Evolutionary conservation across 2,797 vertebrate genomes (phyloP).

Genomic region (Fistularia commersonii): DNA sequence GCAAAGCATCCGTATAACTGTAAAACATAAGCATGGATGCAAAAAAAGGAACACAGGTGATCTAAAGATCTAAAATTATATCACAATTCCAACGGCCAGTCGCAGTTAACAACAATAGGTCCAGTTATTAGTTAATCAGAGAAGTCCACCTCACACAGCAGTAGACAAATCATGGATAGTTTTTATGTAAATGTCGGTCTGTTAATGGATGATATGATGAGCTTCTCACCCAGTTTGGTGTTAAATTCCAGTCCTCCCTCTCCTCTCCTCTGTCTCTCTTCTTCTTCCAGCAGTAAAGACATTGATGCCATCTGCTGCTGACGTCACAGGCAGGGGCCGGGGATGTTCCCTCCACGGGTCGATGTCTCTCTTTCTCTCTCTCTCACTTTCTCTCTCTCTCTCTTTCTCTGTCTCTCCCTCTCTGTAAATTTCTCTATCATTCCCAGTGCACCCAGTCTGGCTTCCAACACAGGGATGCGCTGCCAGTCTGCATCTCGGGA

Average conservation of each 20-base stretch:
- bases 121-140: not conserved
- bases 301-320: constrained; percentile 26
- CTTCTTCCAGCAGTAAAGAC: constrained; percentile 15
- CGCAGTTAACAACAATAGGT: too few species aligned
- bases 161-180: not conserved
- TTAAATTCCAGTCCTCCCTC: not conserved
- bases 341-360: not conserved
- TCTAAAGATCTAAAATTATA: too few species aligned
- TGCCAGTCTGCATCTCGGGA: too few species aligned
- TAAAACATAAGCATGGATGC: too few species aligned
- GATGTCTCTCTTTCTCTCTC: constrained; percentile 1
- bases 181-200: not conserved
- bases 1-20: too few species aligned
- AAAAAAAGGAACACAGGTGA: too few species aligned
- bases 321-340: constrained; percentile 13
- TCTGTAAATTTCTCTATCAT: not conserved
- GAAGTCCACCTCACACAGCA: not conserved
- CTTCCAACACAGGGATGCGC: too few species aligned
- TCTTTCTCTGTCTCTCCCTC: constrained; percentile 8
- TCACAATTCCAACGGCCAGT: too few species aligned
- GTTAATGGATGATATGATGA: not conserved
- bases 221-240: constrained; percentile 48
- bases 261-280: constrained; percentile 8
- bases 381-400: constrained; percentile 3
- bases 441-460: too few species aligned